Percentiles rank a stretch among this genome's conserved stretches.
phyloP scores from a whole-genome alignment of 1,140 invertebrate genomes.

The Papilio polyxenes region DNA sequence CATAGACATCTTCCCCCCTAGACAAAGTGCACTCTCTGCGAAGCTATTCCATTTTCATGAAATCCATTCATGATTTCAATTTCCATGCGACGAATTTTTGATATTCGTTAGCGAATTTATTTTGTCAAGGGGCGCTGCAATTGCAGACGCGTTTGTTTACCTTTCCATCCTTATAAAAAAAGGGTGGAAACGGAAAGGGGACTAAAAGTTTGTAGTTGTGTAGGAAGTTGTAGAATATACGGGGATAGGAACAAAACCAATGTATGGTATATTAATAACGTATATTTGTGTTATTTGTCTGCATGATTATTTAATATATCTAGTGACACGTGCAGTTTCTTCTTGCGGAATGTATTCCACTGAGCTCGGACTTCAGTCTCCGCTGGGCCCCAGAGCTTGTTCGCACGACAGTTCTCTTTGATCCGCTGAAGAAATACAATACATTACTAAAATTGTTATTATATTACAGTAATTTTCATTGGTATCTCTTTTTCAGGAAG shows the following conservation, averaged over 20 bases:
- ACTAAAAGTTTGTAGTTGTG: no score
- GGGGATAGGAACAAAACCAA: neutral
- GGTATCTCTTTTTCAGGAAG: neutral
- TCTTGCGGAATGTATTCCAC: constrained; percentile 51
- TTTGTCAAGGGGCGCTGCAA: no score
- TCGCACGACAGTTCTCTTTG: constrained; percentile 54
- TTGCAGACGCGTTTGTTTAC: no score
- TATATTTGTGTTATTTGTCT: constrained; percentile 3
- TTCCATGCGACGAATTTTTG: no score
- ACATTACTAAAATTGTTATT: neutral
- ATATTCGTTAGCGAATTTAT: no score
- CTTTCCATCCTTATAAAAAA: no score
- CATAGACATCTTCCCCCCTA: no score
- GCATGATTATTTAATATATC: neutral
- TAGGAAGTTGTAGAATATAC: neutral
- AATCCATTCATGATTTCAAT: no score
- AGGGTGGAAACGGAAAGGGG: no score
- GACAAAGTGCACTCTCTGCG: no score
- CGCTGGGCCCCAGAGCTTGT: constrained; percentile 61
- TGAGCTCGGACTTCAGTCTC: constrained; percentile 56
- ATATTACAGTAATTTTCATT: neutral
- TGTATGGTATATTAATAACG: neutral
- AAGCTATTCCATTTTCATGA: no score
- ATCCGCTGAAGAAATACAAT: constrained; percentile 58
- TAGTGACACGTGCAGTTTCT: constrained; percentile 18